phyloP scores from a whole-genome alignment of 53 echinoderm and acorn worm genomes.

The Crossaster papposus region DNA sequence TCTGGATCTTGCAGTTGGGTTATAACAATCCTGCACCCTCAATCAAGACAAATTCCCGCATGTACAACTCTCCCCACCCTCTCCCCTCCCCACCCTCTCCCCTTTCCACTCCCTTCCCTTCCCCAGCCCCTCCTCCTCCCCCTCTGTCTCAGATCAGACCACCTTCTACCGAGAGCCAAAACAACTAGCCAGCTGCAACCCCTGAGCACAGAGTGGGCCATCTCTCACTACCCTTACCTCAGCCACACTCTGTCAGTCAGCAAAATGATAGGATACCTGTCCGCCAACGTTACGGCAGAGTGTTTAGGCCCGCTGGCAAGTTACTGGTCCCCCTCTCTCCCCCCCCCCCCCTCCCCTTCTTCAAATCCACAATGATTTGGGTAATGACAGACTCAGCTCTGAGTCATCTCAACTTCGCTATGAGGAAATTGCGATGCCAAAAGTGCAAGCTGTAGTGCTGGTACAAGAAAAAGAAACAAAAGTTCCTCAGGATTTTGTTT shows the following conservation, averaged over 20 bases:
- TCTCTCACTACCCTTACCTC: slow-evolving; percentile 45
- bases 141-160: slow-evolving; percentile 6
- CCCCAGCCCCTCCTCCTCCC: not conserved
- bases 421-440: slow-evolving; percentile 37
- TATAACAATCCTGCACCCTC: no score
- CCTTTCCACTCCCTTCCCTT: not conserved
- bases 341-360: not conserved
- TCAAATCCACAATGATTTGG: slow-evolving; percentile 54
- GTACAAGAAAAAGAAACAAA: slow-evolving; percentile 1
- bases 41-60: not conserved
- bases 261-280: slow-evolving; percentile 44
- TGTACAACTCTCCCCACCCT: not conserved
- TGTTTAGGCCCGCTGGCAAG: slow-evolving; percentile 57
- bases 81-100: not conserved
- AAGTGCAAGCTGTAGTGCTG: slow-evolving; percentile 32
- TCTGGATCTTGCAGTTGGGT: no score
- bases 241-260: slow-evolving; percentile 59
- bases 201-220: slow-evolving; percentile 6
- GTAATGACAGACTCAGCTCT: slow-evolving; percentile 51
- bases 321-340: not conserved
- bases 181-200: not conserved
- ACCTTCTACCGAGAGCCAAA: slow-evolving; percentile 17
- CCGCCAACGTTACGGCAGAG: slow-evolving; percentile 44
- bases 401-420: slow-evolving; percentile 32
- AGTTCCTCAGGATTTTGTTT: not conserved